Conservation (phyloP, 1,140 invertebrate genomes). For the Euborellia annulipes region DNA sequence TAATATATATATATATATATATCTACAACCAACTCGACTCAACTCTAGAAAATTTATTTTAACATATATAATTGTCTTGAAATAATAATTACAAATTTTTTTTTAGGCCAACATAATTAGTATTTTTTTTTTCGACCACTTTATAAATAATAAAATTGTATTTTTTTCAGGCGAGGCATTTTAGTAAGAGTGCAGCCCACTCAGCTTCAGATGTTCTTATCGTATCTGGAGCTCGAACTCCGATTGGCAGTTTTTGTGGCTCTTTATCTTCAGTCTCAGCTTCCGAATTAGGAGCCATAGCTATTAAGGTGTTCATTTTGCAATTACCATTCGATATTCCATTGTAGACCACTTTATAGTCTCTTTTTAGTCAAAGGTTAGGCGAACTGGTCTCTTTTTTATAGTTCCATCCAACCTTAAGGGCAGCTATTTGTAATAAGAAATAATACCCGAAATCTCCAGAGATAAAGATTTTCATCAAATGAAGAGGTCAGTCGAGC, state of each 20-base stretch:
- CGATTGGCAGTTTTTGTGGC: slow-evolving; percentile 85
- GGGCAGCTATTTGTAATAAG: slow-evolving; percentile 9
- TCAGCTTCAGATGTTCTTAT: slow-evolving; percentile 91
- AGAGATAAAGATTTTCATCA: too few species aligned
- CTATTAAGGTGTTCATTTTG: slow-evolving; percentile 47
- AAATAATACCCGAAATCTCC: background rate
- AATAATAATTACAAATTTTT: too few species aligned
- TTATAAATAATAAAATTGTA: too few species aligned
- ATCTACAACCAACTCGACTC: too few species aligned
- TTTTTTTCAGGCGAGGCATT: too few species aligned
- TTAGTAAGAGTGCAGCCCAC: too few species aligned
- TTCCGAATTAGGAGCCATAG: slow-evolving; percentile 72
- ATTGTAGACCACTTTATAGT: slow-evolving; percentile 3
- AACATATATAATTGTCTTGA: too few species aligned
- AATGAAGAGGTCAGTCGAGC: too few species aligned
- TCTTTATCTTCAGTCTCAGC: slow-evolving; percentile 66
- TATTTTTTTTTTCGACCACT: too few species aligned
- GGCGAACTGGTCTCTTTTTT: slow-evolving; percentile 1
- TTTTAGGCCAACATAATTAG: too few species aligned
- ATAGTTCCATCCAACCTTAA: background rate
- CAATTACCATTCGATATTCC: background rate
- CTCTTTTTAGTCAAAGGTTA: background rate
- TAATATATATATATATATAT: too few species aligned
- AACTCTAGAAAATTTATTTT: too few species aligned
- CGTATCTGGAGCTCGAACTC: slow-evolving; percentile 79